Percentiles rank a stretch among this genome's conserved stretches.
Evolutionary conservation across 2,888 invertebrate genomes (phyloP).

Genomic region (Teleiodes luculella): DNA sequence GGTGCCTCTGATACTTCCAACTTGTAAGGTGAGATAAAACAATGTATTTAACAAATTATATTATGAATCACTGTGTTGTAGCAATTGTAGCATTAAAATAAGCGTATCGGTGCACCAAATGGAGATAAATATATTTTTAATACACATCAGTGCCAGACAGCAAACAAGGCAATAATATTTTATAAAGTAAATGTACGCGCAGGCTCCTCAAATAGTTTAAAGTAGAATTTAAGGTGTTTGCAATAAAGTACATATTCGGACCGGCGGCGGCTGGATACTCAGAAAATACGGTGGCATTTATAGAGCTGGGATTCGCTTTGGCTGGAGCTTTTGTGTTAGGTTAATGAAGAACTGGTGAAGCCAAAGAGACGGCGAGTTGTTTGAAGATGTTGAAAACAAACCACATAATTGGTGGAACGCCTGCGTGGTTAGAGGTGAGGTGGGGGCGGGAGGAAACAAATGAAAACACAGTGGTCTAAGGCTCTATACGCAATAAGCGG

Average conservation of each 20-base stretch:
- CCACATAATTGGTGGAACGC: no score
- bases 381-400: no score
- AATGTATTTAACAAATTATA: not conserved
- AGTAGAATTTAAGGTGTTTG: constrained; percentile 48
- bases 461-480: no score
- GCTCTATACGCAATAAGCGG: no score
- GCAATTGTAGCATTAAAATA: constrained; percentile 40
- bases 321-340: not conserved
- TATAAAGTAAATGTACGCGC: constrained; percentile 44
- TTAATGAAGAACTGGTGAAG: not conserved
- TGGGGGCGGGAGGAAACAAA: no score
- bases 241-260: constrained; percentile 50
- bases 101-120: constrained; percentile 55
- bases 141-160: constrained; percentile 49
- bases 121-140: constrained; percentile 42
- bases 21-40: not conserved
- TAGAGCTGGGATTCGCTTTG: constrained; percentile 7
- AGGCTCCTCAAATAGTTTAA: constrained; percentile 22
- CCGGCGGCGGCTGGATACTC: constrained; percentile 27
- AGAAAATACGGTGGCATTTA: constrained; percentile 19
- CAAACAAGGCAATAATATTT: constrained; percentile 54
- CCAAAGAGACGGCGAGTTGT: not conserved
- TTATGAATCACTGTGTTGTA: constrained; percentile 24
- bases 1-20: not conserved
- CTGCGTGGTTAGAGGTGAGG: no score